Evolutionary conservation across 1,140 invertebrate genomes (phyloP), one percentile per base, ranked within the genome.

Genomic region (Brachionus paranguensis): DNA sequence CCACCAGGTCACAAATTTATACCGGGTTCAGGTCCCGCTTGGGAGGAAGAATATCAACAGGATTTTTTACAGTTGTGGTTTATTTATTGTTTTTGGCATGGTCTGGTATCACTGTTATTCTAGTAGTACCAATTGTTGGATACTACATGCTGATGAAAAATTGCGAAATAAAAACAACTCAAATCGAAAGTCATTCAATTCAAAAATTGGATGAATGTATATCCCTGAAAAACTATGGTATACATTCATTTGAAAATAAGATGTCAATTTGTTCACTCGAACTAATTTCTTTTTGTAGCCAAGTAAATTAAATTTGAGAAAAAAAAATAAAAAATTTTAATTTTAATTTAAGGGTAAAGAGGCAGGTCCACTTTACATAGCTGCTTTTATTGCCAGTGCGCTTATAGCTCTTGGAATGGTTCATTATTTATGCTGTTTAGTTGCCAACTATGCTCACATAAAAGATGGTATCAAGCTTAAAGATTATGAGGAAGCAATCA

Each of bases 111-210:
- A 64, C 68, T 33, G 60, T 74, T 20, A 14, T 65, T 3, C n/a
- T 72, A 41, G 72, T 84, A 12, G 29, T 84, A 29, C 83, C 83
- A 27, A 74, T 72, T 14, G 33, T 84, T 76, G 50, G 24, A n/a
- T 84, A 68, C 24, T 84, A 74, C 47, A 84, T 84, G 24, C 47
- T 84, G n/a, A 84, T 81, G 78, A 81, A 81, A 68, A 81, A 81
- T 47, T 81, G 78, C 27, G 78, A 81, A 45, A 81, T 81, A 1
- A 81, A 81, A 37, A 68, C 53, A 43, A 29, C 78, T 14, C 78
- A 81, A 47, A 81, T 81, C 24, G 27, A 81, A 45, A 81, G 64
- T 68, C 78, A 81, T 68, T 60, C 78, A 41, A 45, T 81, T 3
- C 78, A 81, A 47, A 81, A 81, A 47, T 20, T 81, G 12, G 78